A percentile compares a stretch with the other conserved stretches of the same genome.
Conservation (phyloP, 2,113 vertebrate genomes). For the Psammodynastes pulverulentus region DNA sequence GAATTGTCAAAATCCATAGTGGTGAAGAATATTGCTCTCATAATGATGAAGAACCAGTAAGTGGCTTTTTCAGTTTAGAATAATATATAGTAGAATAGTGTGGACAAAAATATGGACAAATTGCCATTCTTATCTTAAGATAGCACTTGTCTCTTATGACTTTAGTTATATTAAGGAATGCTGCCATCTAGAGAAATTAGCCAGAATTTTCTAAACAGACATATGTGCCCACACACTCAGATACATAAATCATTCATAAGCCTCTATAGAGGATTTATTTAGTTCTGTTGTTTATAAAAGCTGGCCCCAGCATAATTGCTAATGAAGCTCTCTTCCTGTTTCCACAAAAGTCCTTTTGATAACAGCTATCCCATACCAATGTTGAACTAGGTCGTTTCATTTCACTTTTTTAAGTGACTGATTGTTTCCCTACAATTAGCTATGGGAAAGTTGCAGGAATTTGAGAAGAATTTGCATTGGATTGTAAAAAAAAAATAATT, state of each 20-base stretch:
- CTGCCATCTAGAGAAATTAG: constrained; percentile 7
- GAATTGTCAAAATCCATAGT: background rate
- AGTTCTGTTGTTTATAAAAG: background rate
- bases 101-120: background rate
- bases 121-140: background rate
- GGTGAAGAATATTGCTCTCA: background rate
- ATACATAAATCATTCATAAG: background rate
- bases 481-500: background rate
- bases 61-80: background rate
- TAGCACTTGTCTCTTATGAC: background rate
- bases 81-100: background rate
- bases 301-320: background rate
- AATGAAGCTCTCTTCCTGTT: background rate
- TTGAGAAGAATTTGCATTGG: background rate
- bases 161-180: background rate
- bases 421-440: background rate
- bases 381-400: background rate
- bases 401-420: background rate
- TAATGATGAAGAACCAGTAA: background rate
- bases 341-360: background rate
- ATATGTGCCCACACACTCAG: background rate
- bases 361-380: background rate
- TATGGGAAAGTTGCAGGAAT: background rate
- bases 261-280: background rate
- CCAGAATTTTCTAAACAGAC: background rate